These are phyloP conservation scores for Bubo blakistoni DNA, from an alignment of 2,113 vertebrate genomes.

Conservation along the genomic window DNA sequence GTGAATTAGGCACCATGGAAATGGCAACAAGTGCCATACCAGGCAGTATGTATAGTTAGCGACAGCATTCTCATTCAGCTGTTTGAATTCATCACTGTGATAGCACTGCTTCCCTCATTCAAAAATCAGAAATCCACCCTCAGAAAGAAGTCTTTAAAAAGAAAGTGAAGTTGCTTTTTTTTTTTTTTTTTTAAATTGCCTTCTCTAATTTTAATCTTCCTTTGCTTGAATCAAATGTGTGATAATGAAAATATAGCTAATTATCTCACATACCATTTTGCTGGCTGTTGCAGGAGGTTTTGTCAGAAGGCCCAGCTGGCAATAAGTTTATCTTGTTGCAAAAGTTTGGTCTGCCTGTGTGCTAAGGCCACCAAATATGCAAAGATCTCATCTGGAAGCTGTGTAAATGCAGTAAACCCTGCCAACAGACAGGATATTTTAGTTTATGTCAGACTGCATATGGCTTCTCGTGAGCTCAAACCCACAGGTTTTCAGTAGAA, in stretches of 20 bases:
- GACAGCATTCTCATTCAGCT: neutral
- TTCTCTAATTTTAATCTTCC: neutral
- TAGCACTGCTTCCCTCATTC: neutral
- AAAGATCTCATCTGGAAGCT: neutral
- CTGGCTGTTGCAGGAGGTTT: neutral
- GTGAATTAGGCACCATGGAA: neutral
- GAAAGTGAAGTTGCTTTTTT: neutral
- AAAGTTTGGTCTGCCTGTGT: neutral
- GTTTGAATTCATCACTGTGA: neutral
- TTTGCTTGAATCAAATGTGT: neutral
- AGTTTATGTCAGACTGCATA: neutral
- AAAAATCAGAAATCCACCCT: neutral
- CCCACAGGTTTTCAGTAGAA: neutral
- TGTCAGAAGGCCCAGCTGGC: neutral
- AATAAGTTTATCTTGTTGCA: neutral
- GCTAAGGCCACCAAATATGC: neutral
- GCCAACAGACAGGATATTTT: neutral
- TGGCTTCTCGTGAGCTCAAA: neutral
- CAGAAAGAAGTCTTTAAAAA: neutral
- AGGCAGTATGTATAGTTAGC: neutral
- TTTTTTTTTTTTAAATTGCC: neutral
- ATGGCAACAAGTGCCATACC: neutral
- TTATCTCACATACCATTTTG: neutral
- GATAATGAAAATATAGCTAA: neutral
- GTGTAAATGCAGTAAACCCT: neutral